Evolutionary conservation across 2,888 invertebrate species (phyloP).

Genomic region (Euplagia quadripunctaria): DNA sequence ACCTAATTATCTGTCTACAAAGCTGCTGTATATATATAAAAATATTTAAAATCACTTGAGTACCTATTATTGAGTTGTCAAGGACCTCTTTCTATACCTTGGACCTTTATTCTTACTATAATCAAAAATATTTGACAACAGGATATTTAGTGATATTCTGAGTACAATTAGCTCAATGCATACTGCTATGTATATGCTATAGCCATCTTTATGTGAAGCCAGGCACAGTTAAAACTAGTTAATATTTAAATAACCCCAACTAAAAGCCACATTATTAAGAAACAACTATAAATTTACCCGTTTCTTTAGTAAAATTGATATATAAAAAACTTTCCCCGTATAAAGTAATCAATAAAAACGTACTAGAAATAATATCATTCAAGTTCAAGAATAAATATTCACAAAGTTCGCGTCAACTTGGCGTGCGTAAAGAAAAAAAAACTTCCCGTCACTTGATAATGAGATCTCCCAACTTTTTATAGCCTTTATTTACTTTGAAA

Average conservation of each 20-base stretch:
- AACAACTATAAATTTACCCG: neutral
- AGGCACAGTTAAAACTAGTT: neutral
- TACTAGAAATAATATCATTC: constrained; percentile 32
- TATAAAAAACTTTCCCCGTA: neutral
- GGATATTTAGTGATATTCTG: too few relatives aligned
- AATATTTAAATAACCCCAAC: neutral
- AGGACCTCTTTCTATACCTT: too few relatives aligned
- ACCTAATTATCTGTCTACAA: neutral
- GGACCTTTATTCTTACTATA: too few relatives aligned
- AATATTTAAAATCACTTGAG: too few relatives aligned
- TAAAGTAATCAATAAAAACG: constrained; percentile 33
- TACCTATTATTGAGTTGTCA: too few relatives aligned
- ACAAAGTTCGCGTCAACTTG: constrained; percentile 42
- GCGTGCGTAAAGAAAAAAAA: constrained; percentile 49
- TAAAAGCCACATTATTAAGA: neutral
- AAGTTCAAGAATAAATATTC: constrained; percentile 54
- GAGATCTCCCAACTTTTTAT: constrained; percentile 59
- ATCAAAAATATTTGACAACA: too few relatives aligned
- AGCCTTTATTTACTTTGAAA: constrained; percentile 58
- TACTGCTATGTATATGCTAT: too few relatives aligned
- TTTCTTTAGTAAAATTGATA: neutral
- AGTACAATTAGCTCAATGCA: too few relatives aligned
- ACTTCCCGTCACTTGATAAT: constrained; percentile 52
- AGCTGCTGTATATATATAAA: too few relatives aligned
- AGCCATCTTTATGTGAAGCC: too few relatives aligned